Base-by-base conservation (phyloP, 2,888 invertebrate species). In the Stenchaetothrips biformis region DNA sequence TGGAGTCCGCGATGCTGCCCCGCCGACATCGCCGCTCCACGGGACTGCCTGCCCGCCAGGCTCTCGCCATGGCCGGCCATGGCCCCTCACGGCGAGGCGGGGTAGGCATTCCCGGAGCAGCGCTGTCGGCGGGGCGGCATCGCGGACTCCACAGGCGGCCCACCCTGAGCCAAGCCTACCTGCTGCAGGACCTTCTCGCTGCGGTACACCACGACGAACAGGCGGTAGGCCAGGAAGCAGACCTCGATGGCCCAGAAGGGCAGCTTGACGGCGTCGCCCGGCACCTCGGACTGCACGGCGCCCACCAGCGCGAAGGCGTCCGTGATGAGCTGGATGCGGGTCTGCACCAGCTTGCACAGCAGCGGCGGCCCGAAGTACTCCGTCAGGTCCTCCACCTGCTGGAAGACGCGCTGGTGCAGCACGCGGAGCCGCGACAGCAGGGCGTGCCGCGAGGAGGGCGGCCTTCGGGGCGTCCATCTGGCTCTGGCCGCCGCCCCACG, bases 121-220 rank as follows among this genome's bases (percentile, higher is more conserved):
- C 37, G 37, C 37, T 37, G 37, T 37, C 37, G 37, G 2, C 37
- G 37, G 37, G 37, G 4, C 37, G 4, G 37, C 37, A 37, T 37
- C 37, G 37, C 37, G 37, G 37, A 37, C 2, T 37, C 37, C 2
- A 2, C 37, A 37, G 37, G 37, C 37, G 37, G 37, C 37, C 37
- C 37, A 37, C 37, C 1, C 2, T 37, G 37, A 4, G 37, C 37
- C 37, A 37, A 37, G 18, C 13, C 0, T 18, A 59, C 59, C 59
- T 59, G 67, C 67, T 74, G 67, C 67, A 74, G 67, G 21, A 74
- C 67, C 67, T 74, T 74, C 67, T 74, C 67, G 67, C 67, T 74
- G 67, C 67, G 67, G 67, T 74, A 74, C 67, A 74, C 67, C 25
- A 74, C 67, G 67, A 21, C 67, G 67, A 74, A 74, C 67, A 74